Conservation (phyloP, 2,113 vertebrate genomes). For the Scytalopus superciliaris region DNA sequence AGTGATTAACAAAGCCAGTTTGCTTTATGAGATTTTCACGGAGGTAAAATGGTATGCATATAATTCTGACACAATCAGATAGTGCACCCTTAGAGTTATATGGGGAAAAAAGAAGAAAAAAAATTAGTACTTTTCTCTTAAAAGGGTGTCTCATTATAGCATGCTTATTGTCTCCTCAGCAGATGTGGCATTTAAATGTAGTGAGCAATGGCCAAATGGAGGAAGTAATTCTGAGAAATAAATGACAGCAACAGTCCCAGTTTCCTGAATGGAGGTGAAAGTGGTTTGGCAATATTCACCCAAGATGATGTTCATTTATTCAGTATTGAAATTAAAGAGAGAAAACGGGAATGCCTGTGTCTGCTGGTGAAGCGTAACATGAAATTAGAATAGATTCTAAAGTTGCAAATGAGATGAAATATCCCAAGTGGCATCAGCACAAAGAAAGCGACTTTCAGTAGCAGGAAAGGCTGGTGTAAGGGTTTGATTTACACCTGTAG, state of each 20-base stretch:
- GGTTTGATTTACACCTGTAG: neutral
- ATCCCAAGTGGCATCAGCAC: neutral
- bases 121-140: neutral
- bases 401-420: neutral
- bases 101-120: neutral
- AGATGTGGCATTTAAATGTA: neutral
- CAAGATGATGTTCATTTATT: neutral
- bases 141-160: neutral
- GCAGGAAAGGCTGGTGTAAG: neutral
- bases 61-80: neutral
- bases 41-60: neutral
- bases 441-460: neutral
- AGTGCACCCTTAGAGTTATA: neutral
- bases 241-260: neutral
- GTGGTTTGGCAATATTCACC: neutral
- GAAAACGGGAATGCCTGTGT: neutral
- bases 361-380: neutral
- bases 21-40: neutral
- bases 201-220: neutral
- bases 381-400: neutral
- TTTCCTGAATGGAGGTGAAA: neutral
- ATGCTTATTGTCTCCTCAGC: neutral
- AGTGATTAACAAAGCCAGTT: neutral
- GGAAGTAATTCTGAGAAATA: neutral
- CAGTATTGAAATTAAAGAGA: neutral